Conservation (phyloP, 2,797 vertebrate species). For the Arctocebus calabarensis region DNA sequence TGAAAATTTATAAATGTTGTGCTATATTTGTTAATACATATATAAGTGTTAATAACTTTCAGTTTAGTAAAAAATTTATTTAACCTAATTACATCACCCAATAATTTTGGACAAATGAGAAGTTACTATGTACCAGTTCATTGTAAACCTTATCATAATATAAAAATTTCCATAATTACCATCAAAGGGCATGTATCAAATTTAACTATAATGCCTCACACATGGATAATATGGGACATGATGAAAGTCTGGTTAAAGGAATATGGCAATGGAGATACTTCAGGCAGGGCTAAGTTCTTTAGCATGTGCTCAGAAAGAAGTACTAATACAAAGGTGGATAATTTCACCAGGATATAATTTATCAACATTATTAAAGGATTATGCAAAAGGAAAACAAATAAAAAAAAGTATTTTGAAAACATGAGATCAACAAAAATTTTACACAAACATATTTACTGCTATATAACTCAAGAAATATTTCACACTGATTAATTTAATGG, state of each 20-base stretch:
- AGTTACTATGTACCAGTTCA: not conserved
- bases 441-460: not conserved
- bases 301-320: not conserved
- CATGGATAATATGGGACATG: not conserved
- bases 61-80: not conserved
- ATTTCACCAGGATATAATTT: not conserved
- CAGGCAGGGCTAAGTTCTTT: not conserved
- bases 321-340: not conserved
- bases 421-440: conserved; percentile 5
- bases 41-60: not conserved
- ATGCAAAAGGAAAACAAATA: not conserved
- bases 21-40: not conserved
- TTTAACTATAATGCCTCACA: not conserved
- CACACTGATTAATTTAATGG: not conserved
- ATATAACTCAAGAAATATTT: conserved; percentile 25
- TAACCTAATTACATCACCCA: not conserved
- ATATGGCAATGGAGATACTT: not conserved
- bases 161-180: conserved; percentile 21
- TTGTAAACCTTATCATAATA: conserved; percentile 25
- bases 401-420: conserved; percentile 28
- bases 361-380: not conserved
- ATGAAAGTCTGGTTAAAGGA: not conserved
- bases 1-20: conserved; percentile 19
- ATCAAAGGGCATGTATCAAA: conserved; percentile 18
- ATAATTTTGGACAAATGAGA: conserved; percentile 12